Conservation (phyloP, 2,888 invertebrate genomes). For the Sarcophaga subvicina region DNA sequence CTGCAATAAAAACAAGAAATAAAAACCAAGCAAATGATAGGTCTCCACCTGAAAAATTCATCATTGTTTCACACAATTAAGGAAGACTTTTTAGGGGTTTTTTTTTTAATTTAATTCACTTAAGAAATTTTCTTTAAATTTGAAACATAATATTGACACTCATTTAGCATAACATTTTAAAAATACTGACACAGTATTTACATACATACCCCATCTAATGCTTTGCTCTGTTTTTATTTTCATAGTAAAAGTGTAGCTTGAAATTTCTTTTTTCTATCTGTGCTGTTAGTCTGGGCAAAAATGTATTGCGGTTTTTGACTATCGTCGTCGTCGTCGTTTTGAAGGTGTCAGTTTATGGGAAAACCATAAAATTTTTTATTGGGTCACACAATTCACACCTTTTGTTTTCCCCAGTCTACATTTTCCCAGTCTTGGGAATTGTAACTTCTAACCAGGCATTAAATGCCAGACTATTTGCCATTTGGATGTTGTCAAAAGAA, state of each 20-base stretch:
- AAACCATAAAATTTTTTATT: constrained; percentile 48
- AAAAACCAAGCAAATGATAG: no score
- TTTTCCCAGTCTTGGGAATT: not conserved
- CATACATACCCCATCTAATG: not conserved
- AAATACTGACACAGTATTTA: not conserved
- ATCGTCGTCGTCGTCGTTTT: not conserved
- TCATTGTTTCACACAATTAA: no score
- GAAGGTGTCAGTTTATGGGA: not conserved
- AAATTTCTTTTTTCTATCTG: constrained; percentile 6
- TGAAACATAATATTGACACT: not conserved
- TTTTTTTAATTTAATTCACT: not conserved
- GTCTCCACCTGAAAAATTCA: no score
- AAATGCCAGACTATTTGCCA: not conserved
- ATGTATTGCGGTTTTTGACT: constrained; percentile 17
- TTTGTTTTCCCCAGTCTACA: not conserved
- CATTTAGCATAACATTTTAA: constrained; percentile 6
- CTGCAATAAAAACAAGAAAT: no score
- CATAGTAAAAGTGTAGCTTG: constrained; percentile 34
- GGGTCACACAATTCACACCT: constrained; percentile 52
- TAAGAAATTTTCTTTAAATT: not conserved
- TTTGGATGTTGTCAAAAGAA: not conserved
- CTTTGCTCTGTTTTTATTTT: constrained; percentile 1
- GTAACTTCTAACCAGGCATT: not conserved
- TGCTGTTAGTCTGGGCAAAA: not conserved
- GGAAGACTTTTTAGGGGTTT: not conserved